These are phyloP conservation scores for Hemitrygon akajei DNA, from an alignment of 2,797 vertebrate genomes.

Conservation along the genomic window DNA sequence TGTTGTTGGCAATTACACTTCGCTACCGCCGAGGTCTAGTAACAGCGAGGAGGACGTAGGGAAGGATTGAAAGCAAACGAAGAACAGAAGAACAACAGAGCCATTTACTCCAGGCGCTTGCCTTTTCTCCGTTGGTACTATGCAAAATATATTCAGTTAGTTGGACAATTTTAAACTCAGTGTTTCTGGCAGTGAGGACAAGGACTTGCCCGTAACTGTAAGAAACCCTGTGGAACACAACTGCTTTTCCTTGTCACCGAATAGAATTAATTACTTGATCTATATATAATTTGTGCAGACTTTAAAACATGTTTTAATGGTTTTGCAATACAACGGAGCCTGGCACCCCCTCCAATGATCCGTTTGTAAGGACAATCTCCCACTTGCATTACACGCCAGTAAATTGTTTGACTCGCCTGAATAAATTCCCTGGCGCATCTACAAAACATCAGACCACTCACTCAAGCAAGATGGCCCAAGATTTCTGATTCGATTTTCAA, in stretches of 20 bases:
- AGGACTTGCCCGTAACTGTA: background rate
- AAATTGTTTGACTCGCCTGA: background rate
- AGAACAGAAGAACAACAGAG: background rate
- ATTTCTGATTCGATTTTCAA: background rate
- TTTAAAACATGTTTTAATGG: background rate
- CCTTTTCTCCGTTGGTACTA: no score
- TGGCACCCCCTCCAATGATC: no score
- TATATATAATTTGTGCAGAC: background rate
- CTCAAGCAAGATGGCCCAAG: background rate
- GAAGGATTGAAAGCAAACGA: background rate
- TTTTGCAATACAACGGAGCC: background rate
- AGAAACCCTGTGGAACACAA: background rate
- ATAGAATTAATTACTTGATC: background rate
- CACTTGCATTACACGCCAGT: background rate
- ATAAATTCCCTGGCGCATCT: background rate
- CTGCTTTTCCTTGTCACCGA: no score
- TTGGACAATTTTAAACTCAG: background rate
- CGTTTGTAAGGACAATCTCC: background rate
- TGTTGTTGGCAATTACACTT: no score
- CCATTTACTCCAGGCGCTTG: no score
- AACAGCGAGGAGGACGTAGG: background rate
- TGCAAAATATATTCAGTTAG: background rate
- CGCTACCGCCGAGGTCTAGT: background rate
- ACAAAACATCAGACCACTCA: background rate
- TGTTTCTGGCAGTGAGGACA: no score